Evolutionary conservation across 2,113 vertebrate species (phyloP), one percentile per base, ranked within the genome.

Genomic region (Suncus etruscus): DNA sequence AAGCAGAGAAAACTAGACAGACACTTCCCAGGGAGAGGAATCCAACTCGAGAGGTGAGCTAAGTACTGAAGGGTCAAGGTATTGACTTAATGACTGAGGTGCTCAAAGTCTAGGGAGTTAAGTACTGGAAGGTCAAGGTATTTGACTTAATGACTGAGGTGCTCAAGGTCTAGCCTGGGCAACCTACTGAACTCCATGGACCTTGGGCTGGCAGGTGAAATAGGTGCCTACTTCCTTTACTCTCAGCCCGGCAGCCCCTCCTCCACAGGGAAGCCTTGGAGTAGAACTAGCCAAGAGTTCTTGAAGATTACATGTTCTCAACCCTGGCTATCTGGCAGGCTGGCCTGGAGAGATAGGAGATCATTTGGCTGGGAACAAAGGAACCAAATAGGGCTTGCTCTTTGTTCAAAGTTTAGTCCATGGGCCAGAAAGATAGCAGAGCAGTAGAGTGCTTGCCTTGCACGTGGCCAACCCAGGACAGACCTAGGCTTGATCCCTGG

Each of bases 31-130:
- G 48, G 32, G 31, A 31, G 11, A 86, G 48, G 27, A 76, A 18
- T 50, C 2, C 83, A 63, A 20, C 66, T 63, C 12, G 3, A 79
- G 27, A 84, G 10, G 61, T 87, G n/a, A 81, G 54, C 65, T 69
- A 90, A 88, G 27, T 54, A 54, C 39, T 90, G 15, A 39, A 84
- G 25, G 32, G 45, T 50, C 8, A 4, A 86, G 27, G 48, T 86
- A 83, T 75, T 7, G 12, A 27, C 31, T 47, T 65, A 77, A 54
- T 25, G 61, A 24, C 51, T 47, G 54, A 77, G 70, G 73, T 81
- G 78, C 79, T 85, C 89, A 61, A 87, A 74, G 50, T 68, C 83
- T 81, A 80, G 68, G 39, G n/a, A 81, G 54, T 51, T 69, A 90
- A 88, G n/a, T 54, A 54, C 39, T 90, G 15, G 50, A 84, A 22